Evolutionary conservation across 2,888 invertebrate genomes (phyloP).

Genomic region (Troides aeacus): DNA sequence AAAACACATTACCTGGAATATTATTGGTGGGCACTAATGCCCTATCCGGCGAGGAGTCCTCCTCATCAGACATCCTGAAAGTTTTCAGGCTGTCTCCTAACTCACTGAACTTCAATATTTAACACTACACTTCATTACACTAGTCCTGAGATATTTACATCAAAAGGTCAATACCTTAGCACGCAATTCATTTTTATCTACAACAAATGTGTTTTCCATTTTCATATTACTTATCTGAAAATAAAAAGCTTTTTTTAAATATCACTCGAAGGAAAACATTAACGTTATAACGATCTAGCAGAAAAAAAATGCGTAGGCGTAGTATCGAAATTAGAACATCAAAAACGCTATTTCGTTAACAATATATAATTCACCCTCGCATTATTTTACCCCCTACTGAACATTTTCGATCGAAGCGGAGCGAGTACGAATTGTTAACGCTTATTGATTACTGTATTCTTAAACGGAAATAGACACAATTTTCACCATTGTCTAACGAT

Average conservation of each 20-base stretch:
- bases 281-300: slow-evolving; percentile 10
- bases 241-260: slow-evolving; percentile 16
- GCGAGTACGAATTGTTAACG: slow-evolving; percentile 28
- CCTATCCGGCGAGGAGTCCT: slow-evolving; percentile 71
- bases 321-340: slow-evolving; percentile 33
- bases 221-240: slow-evolving; percentile 42
- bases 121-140: slow-evolving; percentile 35
- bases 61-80: slow-evolving; percentile 72
- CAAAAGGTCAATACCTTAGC: slow-evolving; percentile 45
- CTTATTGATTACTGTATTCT: slow-evolving; percentile 33
- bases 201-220: slow-evolving; percentile 43
- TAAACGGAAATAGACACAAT: slow-evolving; percentile 56
- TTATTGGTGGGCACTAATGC: slow-evolving; percentile 66
- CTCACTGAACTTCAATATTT: slow-evolving; percentile 5
- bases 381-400: neutral
- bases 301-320: slow-evolving; percentile 36
- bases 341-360: slow-evolving; percentile 26
- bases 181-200: slow-evolving; percentile 44
- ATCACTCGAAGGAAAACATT: neutral
- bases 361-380: slow-evolving; percentile 15
- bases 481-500: slow-evolving; percentile 64
- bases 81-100: slow-evolving; percentile 29
- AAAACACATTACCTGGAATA: slow-evolving; percentile 62
- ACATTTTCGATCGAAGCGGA: slow-evolving; percentile 21
- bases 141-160: slow-evolving; percentile 51